Evolutionary conservation across 1,140 invertebrate species (phyloP).

Genomic region (Drosophila repletoides): DNA sequence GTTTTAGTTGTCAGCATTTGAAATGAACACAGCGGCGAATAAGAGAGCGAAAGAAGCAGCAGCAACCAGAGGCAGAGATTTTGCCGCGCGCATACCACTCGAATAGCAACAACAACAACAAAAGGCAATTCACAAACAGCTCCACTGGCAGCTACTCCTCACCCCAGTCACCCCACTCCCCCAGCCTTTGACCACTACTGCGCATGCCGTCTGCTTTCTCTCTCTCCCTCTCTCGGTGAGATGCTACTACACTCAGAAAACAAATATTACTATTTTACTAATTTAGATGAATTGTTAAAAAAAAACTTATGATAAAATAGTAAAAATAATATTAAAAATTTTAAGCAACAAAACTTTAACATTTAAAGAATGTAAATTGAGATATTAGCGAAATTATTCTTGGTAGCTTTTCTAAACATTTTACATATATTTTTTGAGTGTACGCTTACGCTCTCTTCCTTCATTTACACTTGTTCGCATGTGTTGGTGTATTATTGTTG

Average conservation of each 20-base stretch:
- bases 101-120: constrained; percentile 60
- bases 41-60: too few species aligned
- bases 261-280: too few species aligned
- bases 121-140: constrained; percentile 37
- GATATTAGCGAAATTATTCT: too few species aligned
- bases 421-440: too few species aligned
- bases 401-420: too few species aligned
- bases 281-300: too few species aligned
- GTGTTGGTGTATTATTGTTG: constrained; percentile 14
- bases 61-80: constrained; percentile 35
- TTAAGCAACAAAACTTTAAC: too few species aligned
- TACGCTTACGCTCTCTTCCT: constrained; percentile 25
- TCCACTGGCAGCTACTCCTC: constrained; percentile 47
- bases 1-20: constrained; percentile 48
- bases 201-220: constrained; percentile 47
- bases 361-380: too few species aligned
- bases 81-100: constrained; percentile 63
- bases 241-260: constrained; percentile 57
- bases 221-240: constrained; percentile 27
- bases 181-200: constrained; percentile 8
- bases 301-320: too few species aligned
- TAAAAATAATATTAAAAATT: too few species aligned
- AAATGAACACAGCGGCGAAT: constrained; percentile 48
- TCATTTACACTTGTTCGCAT: constrained; percentile 53
- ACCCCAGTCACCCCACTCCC: not conserved